Evolutionary conservation across 2,888 invertebrate genomes (phyloP).

Genomic region (Hartigia nigra): DNA sequence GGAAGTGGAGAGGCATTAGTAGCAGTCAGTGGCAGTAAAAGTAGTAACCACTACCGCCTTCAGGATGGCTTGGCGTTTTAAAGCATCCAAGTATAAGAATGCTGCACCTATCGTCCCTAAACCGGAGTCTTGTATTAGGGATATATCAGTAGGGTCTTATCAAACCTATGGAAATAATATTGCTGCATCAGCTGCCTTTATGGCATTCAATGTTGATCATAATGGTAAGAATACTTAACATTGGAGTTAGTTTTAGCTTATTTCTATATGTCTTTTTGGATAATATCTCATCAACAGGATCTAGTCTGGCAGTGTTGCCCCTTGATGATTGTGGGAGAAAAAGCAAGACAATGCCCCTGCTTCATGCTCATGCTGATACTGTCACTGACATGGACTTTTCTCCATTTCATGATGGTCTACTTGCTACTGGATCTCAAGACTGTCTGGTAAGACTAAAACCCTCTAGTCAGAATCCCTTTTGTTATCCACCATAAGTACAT

Average conservation of each 20-base stretch:
- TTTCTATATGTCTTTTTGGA: neutral
- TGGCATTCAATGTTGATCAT: slow-evolving; percentile 96
- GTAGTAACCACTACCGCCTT: neutral
- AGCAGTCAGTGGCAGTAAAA: neutral
- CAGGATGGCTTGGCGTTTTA: slow-evolving; percentile 92
- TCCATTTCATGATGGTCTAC: slow-evolving; percentile 92
- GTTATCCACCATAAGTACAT: neutral
- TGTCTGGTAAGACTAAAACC: slow-evolving; percentile 72
- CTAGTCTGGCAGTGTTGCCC: slow-evolving; percentile 89
- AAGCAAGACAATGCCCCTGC: slow-evolving; percentile 86
- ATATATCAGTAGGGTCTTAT: slow-evolving; percentile 91
- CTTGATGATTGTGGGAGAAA: slow-evolving; percentile 90
- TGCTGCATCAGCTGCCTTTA: slow-evolving; percentile 90
- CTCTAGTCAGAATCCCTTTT: neutral
- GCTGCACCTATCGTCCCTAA: slow-evolving; percentile 95
- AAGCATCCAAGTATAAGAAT: slow-evolving; percentile 98
- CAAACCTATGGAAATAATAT: slow-evolving; percentile 97
- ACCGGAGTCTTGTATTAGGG: slow-evolving; percentile 88
- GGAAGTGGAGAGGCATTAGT: neutral
- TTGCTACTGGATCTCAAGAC: slow-evolving; percentile 91
- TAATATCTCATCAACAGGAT: slow-evolving; percentile 68
- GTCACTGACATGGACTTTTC: slow-evolving; percentile 96
- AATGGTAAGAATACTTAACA: slow-evolving; percentile 69
- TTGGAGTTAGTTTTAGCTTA: neutral
- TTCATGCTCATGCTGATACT: slow-evolving; percentile 89